Percentiles rank a stretch among this genome's conserved stretches.
These are phyloP conservation scores for Ecdyonurus torrentis DNA, from an alignment of 2,888 invertebrate species.

Conservation along the genomic window DNA sequence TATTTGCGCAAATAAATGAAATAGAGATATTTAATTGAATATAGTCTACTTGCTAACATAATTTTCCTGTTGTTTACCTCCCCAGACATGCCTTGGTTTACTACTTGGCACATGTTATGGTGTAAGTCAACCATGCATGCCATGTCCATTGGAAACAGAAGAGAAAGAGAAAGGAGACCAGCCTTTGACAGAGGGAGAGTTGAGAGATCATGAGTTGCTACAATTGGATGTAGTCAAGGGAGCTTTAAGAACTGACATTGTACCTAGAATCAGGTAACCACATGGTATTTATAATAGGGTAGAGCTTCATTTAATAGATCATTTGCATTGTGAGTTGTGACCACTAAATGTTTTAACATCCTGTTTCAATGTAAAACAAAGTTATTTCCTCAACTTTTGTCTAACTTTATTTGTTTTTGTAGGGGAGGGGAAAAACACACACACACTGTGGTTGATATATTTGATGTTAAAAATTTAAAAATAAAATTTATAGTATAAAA, in stretches of 20 bases:
- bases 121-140: slow-evolving; percentile 35
- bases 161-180: slow-evolving; percentile 26
- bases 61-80: too few relatives aligned
- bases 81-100: slow-evolving; percentile 36
- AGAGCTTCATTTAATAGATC: background rate
- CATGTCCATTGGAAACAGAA: slow-evolving; percentile 19
- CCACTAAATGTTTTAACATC: background rate
- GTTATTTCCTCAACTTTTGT: background rate
- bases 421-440: too few relatives aligned
- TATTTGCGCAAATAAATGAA: too few relatives aligned
- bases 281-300: slow-evolving; percentile 1
- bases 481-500: too few relatives aligned
- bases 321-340: background rate
- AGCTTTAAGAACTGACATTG: slow-evolving; percentile 53
- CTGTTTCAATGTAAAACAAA: background rate
- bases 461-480: too few relatives aligned
- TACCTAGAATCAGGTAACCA: slow-evolving; percentile 46
- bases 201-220: slow-evolving; percentile 74
- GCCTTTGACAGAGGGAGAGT: slow-evolving; percentile 38
- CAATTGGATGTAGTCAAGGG: slow-evolving; percentile 67
- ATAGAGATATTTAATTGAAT: too few relatives aligned
- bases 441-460: too few relatives aligned
- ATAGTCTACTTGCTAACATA: too few relatives aligned
- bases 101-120: slow-evolving; percentile 23
- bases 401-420: slow-evolving; percentile 4